Conservation (phyloP, 2,888 invertebrate genomes). For the Timandra comae region DNA sequence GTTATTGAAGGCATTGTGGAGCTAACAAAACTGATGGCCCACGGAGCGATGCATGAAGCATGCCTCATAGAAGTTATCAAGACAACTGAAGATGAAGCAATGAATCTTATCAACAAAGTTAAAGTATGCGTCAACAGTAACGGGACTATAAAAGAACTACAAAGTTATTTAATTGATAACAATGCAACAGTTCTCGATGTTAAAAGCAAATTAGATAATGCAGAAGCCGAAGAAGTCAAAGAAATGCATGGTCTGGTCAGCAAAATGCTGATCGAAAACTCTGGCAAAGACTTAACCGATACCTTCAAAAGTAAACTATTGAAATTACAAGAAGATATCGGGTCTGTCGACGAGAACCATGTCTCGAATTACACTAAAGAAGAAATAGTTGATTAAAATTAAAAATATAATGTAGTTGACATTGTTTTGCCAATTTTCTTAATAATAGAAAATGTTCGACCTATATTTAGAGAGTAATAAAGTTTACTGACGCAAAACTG, state of each 20-base stretch:
- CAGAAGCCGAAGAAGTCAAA: constrained; percentile 23
- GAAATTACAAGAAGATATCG: constrained; percentile 35
- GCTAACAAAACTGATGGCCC: constrained; percentile 62
- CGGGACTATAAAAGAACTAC: constrained; percentile 25
- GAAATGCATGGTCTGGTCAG: constrained; percentile 43
- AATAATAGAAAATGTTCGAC: too few relatives aligned
- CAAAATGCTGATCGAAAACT: constrained; percentile 40
- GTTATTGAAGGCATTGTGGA: constrained; percentile 57
- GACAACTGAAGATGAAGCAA: constrained; percentile 58
- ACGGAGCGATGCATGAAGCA: constrained; percentile 71
- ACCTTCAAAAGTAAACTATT: constrained; percentile 38
- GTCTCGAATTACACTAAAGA: constrained; percentile 5
- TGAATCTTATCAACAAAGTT: constrained; percentile 36
- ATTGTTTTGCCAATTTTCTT: too few relatives aligned
- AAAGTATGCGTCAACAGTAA: constrained; percentile 42
- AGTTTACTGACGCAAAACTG: too few relatives aligned
- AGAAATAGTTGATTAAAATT: constrained; percentile 22
- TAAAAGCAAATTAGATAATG: constrained; percentile 5
- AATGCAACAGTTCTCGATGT: constrained; percentile 58
- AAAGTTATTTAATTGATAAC: constrained; percentile 38
- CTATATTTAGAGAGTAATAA: too few relatives aligned
- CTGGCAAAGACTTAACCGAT: constrained; percentile 30
- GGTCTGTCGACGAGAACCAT: constrained; percentile 26
- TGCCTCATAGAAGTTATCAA: constrained; percentile 66
- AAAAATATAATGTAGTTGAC: too few relatives aligned